Evolutionary conservation across 1,140 invertebrate species (phyloP), one percentile per base, ranked within the genome.

Genomic region (Dryas iulia): DNA sequence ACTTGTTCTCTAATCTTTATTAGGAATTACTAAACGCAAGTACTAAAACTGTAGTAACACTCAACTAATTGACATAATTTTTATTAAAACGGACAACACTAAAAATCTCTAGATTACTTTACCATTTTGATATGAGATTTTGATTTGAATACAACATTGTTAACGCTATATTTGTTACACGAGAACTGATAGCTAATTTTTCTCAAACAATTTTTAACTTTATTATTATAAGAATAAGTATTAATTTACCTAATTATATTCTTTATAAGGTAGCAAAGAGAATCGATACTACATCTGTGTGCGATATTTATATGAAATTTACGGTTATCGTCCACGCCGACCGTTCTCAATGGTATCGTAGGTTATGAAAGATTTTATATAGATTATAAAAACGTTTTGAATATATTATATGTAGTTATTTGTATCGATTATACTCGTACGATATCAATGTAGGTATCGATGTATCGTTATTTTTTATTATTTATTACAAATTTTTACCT

Each of bases 341-440:
- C 76, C 76, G 71, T 71, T 75, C 71, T 72, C 70, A 78, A 84
- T 81, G 66, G 71, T 77, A 79, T 83, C 76, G 74, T 66, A 77
- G 67, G 77, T 74, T 81, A 82, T 77, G 74, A 75, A 76, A 69
- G 59, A 66, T 75, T 76, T 75, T 74, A 77, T 76, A 71, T 64
- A 53, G 47, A 76, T 69, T 72, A 71, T 73, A 74, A 68, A 56
- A 58, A 59, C 47, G 31, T 74, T 71, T 66, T 65, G 62, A 70
- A 70, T 65, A 70, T 52, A 12, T 69, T 70, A 63, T 47, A 1
- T 21, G 39, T 21, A n/a, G 5, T 47, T 47, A 10, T 47, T 47
- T 47, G 18, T 47, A 47, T n/a, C 33, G 33, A 35, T 35, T 35
- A 35, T 35, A 47, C 10, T n/a, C n/a, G n/a, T n/a, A n/a, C 5